Conservation (phyloP, 2,888 invertebrate species). For the Zygogramma bicolorata region DNA sequence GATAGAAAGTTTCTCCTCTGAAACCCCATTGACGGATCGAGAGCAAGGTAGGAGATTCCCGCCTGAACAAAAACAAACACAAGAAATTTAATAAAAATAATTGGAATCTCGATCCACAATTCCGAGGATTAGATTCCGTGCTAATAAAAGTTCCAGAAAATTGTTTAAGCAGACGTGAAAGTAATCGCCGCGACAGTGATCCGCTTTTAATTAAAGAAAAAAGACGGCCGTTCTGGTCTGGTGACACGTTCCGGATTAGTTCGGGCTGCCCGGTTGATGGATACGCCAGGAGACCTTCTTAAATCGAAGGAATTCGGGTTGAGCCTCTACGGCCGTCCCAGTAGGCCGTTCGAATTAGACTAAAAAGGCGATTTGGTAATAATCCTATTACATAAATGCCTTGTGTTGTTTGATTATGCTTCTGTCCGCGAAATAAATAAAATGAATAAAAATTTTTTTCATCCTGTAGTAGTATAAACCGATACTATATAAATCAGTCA, state of each 20-base stretch:
- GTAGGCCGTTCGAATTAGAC: too few relatives aligned
- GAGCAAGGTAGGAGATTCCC: slow-evolving; percentile 28
- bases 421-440: too few relatives aligned
- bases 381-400: too few relatives aligned
- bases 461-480: too few relatives aligned
- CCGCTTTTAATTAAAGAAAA: slow-evolving; percentile 54
- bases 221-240: slow-evolving; percentile 34
- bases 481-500: too few relatives aligned
- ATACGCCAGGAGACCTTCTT: slow-evolving; percentile 38
- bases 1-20: slow-evolving; percentile 22
- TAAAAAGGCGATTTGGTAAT: too few relatives aligned
- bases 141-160: slow-evolving; percentile 47
- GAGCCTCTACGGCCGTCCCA: too few relatives aligned
- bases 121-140: slow-evolving; percentile 23
- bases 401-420: too few relatives aligned
- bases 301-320: slow-evolving; percentile 40
- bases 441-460: too few relatives aligned
- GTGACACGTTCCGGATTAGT: slow-evolving; percentile 47
- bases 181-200: slow-evolving; percentile 51
- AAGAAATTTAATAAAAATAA: slow-evolving; percentile 43
- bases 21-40: slow-evolving; percentile 25
- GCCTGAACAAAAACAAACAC: slow-evolving; percentile 37
- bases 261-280: slow-evolving; percentile 37
- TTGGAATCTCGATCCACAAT: slow-evolving; percentile 37
- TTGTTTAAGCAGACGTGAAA: slow-evolving; percentile 52